Conservation (phyloP, 1,140 invertebrate genomes). For the Trachymyrmex cornetzi region DNA sequence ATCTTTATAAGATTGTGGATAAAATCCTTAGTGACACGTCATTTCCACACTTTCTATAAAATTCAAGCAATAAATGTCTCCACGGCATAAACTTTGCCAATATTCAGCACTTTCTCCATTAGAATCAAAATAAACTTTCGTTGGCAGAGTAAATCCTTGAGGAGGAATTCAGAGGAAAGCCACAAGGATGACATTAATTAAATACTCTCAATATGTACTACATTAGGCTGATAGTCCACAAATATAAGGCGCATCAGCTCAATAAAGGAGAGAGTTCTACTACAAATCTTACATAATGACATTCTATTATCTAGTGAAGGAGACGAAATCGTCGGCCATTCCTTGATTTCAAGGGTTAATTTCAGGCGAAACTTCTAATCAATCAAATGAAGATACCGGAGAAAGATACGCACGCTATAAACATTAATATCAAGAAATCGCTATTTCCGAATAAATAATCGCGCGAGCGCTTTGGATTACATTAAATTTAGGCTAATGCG, state of each 20-base stretch:
- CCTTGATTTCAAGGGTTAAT: slow-evolving; percentile 18
- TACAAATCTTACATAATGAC: slow-evolving; percentile 29
- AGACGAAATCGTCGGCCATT: slow-evolving; percentile 8
- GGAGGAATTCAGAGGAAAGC: background rate
- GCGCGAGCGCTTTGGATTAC: background rate
- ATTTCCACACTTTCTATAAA: background rate
- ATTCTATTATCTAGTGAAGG: slow-evolving; percentile 21
- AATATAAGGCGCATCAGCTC: background rate
- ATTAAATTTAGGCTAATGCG: background rate
- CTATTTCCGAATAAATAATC: slow-evolving; percentile 18
- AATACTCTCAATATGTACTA: background rate
- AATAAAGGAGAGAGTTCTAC: slow-evolving; percentile 12
- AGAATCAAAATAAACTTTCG: slow-evolving; percentile 8
- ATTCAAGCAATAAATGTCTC: background rate
- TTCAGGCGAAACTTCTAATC: background rate
- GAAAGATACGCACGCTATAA: slow-evolving; percentile 2
- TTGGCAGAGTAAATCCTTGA: background rate
- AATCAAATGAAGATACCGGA: background rate
- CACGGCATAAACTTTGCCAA: background rate
- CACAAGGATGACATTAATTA: background rate
- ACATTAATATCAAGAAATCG: background rate
- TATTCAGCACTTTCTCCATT: slow-evolving; percentile 14
- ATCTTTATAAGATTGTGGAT: background rate
- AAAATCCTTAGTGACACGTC: background rate
- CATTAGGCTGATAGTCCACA: background rate